phyloP scores from a whole-genome alignment of 2,113 vertebrate species.

The Sterrhoptilus dennistouni region DNA sequence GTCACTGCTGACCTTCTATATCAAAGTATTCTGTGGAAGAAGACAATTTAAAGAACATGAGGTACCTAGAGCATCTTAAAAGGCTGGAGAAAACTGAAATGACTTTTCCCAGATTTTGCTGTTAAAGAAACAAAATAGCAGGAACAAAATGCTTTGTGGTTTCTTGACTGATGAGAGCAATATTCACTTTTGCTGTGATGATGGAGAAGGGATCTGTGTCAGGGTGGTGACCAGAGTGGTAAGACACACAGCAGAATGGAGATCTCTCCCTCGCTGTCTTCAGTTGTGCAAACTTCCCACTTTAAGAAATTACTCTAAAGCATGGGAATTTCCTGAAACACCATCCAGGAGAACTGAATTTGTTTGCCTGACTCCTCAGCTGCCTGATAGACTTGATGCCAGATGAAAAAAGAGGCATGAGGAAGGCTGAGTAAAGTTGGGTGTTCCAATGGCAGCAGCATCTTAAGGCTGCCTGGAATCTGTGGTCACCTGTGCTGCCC shows the following conservation, averaged over 20 bases:
- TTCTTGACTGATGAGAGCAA: background rate
- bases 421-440: background rate
- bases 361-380: background rate
- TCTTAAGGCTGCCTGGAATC: background rate
- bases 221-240: background rate
- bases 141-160: background rate
- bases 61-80: background rate
- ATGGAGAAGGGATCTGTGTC: background rate
- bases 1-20: background rate
- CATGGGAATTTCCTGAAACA: background rate
- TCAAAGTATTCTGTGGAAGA: background rate
- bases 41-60: background rate
- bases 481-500: background rate
- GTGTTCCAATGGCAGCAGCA: background rate
- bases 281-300: background rate
- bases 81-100: background rate
- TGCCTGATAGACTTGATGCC: background rate
- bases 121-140: background rate
- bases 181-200: background rate
- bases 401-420: background rate
- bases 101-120: background rate
- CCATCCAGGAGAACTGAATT: background rate
- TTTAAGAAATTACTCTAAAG: background rate
- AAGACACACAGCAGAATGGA: background rate
- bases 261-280: background rate